A percentile compares a stretch with the other conserved stretches of the same genome.
These are phyloP conservation scores for Orussus abietinus DNA, from an alignment of 1,140 invertebrate species.

Conservation along the genomic window DNA sequence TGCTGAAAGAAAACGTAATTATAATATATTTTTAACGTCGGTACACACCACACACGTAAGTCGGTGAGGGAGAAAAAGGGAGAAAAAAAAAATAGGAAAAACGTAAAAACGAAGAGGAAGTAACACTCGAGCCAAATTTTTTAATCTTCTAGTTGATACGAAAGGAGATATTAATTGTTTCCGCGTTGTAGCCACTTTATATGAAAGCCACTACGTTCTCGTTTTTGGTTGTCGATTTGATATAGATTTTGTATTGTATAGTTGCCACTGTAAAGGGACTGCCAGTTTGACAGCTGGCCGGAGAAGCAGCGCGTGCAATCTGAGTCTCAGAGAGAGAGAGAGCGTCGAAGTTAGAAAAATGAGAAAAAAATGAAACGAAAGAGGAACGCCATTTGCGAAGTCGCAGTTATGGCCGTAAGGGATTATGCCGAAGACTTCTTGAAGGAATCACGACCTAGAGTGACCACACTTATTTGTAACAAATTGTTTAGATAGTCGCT, in stretches of 20 bases:
- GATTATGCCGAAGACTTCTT: too few relatives aligned
- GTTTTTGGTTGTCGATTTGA: conserved; percentile 34
- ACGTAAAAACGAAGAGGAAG: conserved; percentile 31
- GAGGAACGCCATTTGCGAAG: not conserved
- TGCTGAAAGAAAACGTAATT: conserved; percentile 23
- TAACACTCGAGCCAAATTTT: conserved; percentile 40
- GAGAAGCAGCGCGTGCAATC: too few relatives aligned
- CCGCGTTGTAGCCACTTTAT: conserved; percentile 32
- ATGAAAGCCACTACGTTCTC: conserved; percentile 29
- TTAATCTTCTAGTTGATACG: conserved; percentile 40
- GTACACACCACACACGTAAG: too few relatives aligned
- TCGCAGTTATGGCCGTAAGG: too few relatives aligned
- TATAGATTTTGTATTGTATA: conserved; percentile 43
- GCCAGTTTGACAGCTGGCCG: conserved; percentile 8
- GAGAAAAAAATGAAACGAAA: conserved; percentile 7
- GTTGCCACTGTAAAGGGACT: conserved; percentile 38
- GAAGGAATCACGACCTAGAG: too few relatives aligned
- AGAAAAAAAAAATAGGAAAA: too few relatives aligned
- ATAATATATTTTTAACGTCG: conserved; percentile 47
- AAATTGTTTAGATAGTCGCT: too few relatives aligned
- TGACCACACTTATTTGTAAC: too few relatives aligned
- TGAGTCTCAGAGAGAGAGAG: too few relatives aligned
- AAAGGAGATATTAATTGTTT: conserved; percentile 34
- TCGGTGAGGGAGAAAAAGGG: too few relatives aligned
- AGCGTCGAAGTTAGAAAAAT: too few relatives aligned